Percentiles rank a stretch among this genome's conserved stretches.
These are phyloP conservation scores for Pristionchus japonicus DNA, from an alignment of 2,888 invertebrate genomes.

Conservation along the genomic window DNA sequence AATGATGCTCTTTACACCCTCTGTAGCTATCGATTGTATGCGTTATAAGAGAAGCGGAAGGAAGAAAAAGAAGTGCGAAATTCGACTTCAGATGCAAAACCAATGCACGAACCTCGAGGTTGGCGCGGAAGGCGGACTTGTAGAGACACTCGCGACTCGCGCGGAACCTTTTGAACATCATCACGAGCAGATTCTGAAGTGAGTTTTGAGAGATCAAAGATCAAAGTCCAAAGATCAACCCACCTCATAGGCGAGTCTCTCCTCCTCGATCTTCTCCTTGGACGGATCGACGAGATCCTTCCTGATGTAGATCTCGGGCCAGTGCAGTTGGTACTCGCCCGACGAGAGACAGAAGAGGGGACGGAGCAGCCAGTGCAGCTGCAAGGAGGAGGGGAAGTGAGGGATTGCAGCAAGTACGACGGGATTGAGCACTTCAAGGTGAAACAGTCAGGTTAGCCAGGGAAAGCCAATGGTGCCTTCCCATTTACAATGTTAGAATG, in stretches of 20 bases:
- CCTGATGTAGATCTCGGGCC: constrained; percentile 14
- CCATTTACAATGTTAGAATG: no score
- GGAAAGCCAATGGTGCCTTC: no score
- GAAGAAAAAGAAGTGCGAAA: no score
- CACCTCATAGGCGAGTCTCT: background rate
- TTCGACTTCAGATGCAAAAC: background rate
- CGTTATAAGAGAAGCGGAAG: no score
- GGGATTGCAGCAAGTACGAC: background rate
- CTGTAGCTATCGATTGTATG: no score
- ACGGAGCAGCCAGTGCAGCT: background rate
- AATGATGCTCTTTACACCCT: no score
- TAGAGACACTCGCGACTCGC: constrained; percentile 52
- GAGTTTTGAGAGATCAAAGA: background rate
- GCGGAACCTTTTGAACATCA: constrained; percentile 51
- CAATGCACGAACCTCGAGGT: constrained; percentile 52
- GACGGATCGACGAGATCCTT: constrained; percentile 36
- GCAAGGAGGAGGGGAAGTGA: background rate
- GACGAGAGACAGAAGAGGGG: background rate
- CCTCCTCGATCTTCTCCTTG: constrained; percentile 23
- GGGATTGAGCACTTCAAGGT: background rate
- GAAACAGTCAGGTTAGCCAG: background rate
- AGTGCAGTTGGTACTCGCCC: background rate
- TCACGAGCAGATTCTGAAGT: constrained; percentile 47
- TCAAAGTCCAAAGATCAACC: background rate
- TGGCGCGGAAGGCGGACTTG: constrained; percentile 52